Conservation (phyloP, 2,797 vertebrate species). For the Vipera ursinii region DNA sequence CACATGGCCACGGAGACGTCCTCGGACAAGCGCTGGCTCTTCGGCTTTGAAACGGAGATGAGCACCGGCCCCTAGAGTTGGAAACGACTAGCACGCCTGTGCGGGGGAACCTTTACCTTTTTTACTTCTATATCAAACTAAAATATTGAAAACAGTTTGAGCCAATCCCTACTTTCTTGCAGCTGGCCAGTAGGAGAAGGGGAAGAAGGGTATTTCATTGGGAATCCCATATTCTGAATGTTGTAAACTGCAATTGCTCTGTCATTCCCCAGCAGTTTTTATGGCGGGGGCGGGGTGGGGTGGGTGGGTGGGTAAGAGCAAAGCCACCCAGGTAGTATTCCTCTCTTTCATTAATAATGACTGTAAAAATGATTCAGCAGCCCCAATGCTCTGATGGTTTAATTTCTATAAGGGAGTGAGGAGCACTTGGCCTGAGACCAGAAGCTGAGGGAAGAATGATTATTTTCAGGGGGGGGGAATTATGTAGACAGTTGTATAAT, state of each 20-base stretch:
- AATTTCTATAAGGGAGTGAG: not conserved
- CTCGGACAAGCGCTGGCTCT: too few species aligned
- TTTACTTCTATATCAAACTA: not conserved
- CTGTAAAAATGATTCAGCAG: not conserved
- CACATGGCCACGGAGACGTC: too few species aligned
- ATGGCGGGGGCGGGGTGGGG: not conserved
- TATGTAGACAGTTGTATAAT: not conserved
- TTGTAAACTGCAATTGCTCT: not conserved
- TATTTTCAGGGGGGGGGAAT: not conserved
- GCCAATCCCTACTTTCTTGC: not conserved
- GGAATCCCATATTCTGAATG: not conserved
- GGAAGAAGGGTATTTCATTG: not conserved
- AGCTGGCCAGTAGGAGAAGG: not conserved
- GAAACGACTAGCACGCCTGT: too few species aligned
- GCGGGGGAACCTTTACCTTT: too few species aligned
- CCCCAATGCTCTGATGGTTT: not conserved
- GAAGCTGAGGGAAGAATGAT: not conserved
- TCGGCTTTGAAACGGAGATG: too few species aligned
- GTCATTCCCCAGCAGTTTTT: not conserved
- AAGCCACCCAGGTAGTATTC: not conserved
- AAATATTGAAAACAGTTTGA: not conserved
- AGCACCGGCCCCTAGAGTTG: too few species aligned
- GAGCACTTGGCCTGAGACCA: not conserved
- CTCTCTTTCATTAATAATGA: not conserved
- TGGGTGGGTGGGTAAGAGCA: not conserved